Conservation (phyloP, 2,888 invertebrate genomes). For the Caenorhabditis virilis region DNA sequence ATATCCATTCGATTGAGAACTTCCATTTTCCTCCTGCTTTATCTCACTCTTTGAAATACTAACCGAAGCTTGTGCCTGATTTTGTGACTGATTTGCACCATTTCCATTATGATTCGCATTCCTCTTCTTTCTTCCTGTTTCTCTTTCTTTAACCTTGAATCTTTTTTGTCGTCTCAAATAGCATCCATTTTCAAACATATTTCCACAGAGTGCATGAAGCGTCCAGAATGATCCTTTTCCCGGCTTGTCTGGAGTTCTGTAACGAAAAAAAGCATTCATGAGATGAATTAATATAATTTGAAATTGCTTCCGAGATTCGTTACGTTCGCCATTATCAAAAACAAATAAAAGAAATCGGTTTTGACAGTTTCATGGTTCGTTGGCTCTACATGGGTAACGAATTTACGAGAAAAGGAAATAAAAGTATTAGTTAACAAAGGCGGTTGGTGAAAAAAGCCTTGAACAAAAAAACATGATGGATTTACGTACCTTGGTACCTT, state of each 20-base stretch:
- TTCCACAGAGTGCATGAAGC: constrained; percentile 91
- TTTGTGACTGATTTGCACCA: too few relatives aligned
- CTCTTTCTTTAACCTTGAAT: constrained; percentile 96
- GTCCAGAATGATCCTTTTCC: constrained; percentile 99
- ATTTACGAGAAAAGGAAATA: too few relatives aligned
- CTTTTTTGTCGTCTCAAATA: constrained; percentile 93
- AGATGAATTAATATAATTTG: too few relatives aligned
- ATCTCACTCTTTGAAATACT: neutral
- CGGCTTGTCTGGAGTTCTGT: constrained; percentile 87
- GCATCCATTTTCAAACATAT: constrained; percentile 99
- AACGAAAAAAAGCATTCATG: too few relatives aligned
- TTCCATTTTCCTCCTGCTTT: constrained; percentile 9
- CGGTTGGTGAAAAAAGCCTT: neutral
- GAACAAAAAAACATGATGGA: neutral
- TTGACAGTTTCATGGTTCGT: neutral
- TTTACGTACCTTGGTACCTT: constrained; percentile 76
- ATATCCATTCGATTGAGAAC: neutral
- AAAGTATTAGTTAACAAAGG: too few relatives aligned
- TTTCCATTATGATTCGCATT: too few relatives aligned
- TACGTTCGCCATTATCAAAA: too few relatives aligned
- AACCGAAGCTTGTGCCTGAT: constrained; percentile 2
- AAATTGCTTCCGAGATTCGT: too few relatives aligned
- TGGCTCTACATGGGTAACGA: neutral
- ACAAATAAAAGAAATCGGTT: too few relatives aligned
- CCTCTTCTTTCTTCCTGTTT: constrained; percentile 69